These are phyloP conservation scores for Actenoides lindsayi DNA, from an alignment of 2,113 vertebrate species.

Conservation along the genomic window DNA sequence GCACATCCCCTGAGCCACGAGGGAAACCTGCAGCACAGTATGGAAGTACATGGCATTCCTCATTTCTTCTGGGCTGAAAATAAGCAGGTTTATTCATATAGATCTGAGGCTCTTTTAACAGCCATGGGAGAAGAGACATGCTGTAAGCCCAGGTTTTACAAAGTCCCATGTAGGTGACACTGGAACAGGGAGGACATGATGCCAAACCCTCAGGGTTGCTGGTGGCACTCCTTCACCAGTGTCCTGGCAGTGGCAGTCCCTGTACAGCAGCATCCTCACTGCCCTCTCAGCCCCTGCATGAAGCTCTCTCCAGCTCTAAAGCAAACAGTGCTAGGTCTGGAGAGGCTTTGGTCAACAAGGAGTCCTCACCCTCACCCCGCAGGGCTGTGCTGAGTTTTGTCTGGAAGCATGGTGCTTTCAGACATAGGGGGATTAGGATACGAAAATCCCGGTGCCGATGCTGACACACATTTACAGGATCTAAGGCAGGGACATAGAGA, in stretches of 20 bases:
- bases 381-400: neutral
- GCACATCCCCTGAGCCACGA: neutral
- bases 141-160: neutral
- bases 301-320: neutral
- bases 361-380: neutral
- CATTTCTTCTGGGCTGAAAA: neutral
- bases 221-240: neutral
- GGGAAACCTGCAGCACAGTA: neutral
- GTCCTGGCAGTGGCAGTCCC: neutral
- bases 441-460: neutral
- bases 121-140: neutral
- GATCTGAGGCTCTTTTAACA: neutral
- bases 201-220: neutral
- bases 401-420: neutral
- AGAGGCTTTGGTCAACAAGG: neutral
- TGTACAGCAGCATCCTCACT: neutral
- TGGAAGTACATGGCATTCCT: neutral
- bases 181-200: neutral
- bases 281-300: neutral
- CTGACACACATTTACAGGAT: neutral
- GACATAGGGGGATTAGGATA: neutral
- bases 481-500: too few species aligned
- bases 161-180: neutral
- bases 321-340: neutral
- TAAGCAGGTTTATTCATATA: neutral